These are phyloP conservation scores for Junco hyemalis DNA, from an alignment of 2,113 vertebrate species.

Conservation along the genomic window DNA sequence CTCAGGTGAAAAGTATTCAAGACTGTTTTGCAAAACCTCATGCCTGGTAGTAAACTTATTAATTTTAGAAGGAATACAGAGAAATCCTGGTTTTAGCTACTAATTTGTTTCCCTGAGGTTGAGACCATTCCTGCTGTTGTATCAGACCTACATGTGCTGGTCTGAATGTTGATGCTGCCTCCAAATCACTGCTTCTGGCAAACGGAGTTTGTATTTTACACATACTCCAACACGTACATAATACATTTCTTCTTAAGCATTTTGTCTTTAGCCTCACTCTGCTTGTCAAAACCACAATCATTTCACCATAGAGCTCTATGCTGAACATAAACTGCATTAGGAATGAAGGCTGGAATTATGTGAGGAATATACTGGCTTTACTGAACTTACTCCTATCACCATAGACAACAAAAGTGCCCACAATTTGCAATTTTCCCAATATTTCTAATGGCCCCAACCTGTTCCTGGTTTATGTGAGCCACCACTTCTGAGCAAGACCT, in stretches of 20 bases:
- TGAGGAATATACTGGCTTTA: background rate
- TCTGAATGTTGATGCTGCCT: background rate
- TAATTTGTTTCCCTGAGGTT: background rate
- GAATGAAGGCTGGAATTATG: background rate
- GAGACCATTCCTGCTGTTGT: background rate
- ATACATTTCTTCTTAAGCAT: background rate
- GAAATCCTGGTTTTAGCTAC: background rate
- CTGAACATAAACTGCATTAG: background rate
- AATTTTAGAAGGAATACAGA: background rate
- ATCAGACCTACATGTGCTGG: background rate
- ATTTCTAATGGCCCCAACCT: background rate
- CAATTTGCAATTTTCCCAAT: background rate
- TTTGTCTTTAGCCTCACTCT: background rate
- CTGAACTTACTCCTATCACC: background rate
- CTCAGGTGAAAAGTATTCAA: background rate
- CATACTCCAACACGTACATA: background rate
- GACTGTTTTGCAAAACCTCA: background rate
- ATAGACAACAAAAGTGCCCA: background rate
- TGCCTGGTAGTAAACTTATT: background rate
- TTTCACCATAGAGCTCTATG: background rate
- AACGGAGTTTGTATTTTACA: background rate
- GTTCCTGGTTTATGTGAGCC: background rate
- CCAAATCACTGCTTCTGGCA: background rate
- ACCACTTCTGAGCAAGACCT: background rate
- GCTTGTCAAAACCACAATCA: background rate